Base-by-base conservation (phyloP, 2,888 invertebrate species). In the Pelosia muscerda region DNA sequence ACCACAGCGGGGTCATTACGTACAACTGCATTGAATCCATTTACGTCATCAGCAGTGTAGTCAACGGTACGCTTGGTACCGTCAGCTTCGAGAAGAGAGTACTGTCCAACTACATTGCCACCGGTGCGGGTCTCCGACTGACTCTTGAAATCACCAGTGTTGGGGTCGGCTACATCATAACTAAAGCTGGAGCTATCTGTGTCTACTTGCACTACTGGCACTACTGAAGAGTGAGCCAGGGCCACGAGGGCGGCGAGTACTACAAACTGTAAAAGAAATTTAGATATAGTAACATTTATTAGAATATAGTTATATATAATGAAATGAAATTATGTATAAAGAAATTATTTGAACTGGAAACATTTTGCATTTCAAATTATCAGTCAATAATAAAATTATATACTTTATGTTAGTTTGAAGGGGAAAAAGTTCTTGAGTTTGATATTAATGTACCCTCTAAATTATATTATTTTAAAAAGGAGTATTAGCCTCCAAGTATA, bases 11-110 rank as follows among this genome's bases (percentile, higher is more conserved):
- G 92, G 74, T 95, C 95, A 72, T 95, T 95, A 78, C 94, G 93
- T 53, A 96, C 95, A 38, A 95, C 92, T 42, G 96, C 96, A 89
- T 95, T 96, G 89, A 96, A 96, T 28, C 96, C 95, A 77, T 95
- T 95, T 66, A 95, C 84, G 68, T 95, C 94, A 82, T 95, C 95
- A 69, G 95, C 95, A 60, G 94, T 90, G 89, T 96, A 96, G 87
- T 96, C 95, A 0, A 96, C 96, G 25, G 92, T 95, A 73, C 96
- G 93, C 77, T 92, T 93, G 70, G 95, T 95, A 77, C 95, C 95
- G 78, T 95, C 96, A 57, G 95, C 82, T 65, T 96, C 96, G 13
- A 92, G 86, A n/a, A 96, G 91, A 42, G 95, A 95, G 91, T 96
- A 96, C 83, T 95, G 95, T 72, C 96, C 96, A 73, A 90, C 87